Evolutionary conservation across 2,888 invertebrate species (phyloP).

Genomic region (Pollenia labialis): DNA sequence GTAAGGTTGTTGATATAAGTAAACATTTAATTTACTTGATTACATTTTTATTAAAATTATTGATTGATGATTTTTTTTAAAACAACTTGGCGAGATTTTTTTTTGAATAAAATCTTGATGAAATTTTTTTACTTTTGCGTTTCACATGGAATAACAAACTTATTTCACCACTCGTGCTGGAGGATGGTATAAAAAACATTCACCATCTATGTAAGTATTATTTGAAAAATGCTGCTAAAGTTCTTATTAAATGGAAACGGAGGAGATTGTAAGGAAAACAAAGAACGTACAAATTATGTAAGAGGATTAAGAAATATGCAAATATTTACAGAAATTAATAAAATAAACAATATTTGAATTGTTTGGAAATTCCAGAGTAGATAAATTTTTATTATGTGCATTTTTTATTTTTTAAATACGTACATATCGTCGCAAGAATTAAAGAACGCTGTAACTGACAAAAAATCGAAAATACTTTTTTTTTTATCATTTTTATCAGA

Average conservation of each 20-base stretch:
- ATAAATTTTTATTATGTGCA: neutral
- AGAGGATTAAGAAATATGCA: neutral
- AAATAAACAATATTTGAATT: conserved; percentile 36
- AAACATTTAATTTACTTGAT: no score
- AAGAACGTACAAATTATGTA: neutral
- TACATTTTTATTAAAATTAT: no score
- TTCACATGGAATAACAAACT: no score
- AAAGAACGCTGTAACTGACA: no score
- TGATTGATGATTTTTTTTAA: no score
- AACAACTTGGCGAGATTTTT: no score
- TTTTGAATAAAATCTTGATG: no score
- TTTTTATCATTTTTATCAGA: no score
- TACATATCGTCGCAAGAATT: no score
- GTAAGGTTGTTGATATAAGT: no score
- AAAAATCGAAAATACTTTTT: no score
- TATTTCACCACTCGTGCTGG: neutral
- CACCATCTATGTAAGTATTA: neutral
- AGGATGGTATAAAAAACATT: neutral
- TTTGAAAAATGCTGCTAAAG: neutral
- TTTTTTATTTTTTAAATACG: neutral
- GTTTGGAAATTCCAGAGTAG: neutral
- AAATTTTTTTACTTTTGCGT: no score
- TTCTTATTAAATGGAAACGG: neutral
- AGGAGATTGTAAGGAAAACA: neutral
- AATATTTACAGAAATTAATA: conserved; percentile 45